phyloP scores from a whole-genome alignment of 2,888 invertebrate genomes.

The Aleiodes leptofemur region DNA sequence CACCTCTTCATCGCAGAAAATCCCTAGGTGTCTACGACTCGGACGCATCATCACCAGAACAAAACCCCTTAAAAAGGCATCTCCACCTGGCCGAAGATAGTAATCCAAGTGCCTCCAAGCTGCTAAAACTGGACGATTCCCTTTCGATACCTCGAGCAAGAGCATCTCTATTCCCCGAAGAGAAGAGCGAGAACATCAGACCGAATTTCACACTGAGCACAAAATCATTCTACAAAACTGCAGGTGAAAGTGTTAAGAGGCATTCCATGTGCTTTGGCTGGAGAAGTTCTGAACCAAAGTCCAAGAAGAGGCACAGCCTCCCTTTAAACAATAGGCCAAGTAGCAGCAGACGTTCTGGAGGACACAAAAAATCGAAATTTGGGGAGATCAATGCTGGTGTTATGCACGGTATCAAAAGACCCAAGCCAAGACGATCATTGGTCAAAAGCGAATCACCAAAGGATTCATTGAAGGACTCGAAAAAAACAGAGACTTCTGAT shows the following conservation, averaged over 20 bases:
- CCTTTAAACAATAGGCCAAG: constrained; percentile 35
- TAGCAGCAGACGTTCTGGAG: constrained; percentile 56
- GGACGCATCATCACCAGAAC: constrained; percentile 60
- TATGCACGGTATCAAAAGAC: constrained; percentile 80
- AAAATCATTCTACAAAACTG: constrained; percentile 65
- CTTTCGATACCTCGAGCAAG: constrained; percentile 63
- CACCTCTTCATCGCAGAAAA: constrained; percentile 66
- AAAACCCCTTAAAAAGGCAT: constrained; percentile 59
- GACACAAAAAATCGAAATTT: constrained; percentile 68
- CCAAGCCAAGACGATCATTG: constrained; percentile 75
- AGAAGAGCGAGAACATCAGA: constrained; percentile 38
- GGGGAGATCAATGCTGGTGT: constrained; percentile 84
- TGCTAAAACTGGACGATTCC: constrained; percentile 61
- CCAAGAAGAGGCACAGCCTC: constrained; percentile 53
- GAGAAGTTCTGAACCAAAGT: constrained; percentile 20
- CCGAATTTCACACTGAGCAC: constrained; percentile 59
- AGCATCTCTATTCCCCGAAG: constrained; percentile 68
- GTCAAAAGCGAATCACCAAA: constrained; percentile 45
- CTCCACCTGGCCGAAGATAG: constrained; percentile 45
- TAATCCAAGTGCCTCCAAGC: constrained; percentile 53
- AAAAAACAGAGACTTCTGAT: neutral
- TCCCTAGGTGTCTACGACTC: constrained; percentile 58
- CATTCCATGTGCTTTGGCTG: constrained; percentile 48
- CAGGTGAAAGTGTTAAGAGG: constrained; percentile 27
- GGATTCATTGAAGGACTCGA: neutral